Percentiles rank a stretch among this genome's conserved stretches.
These are phyloP conservation scores for Zalophus californianus DNA, from an alignment of 2,797 vertebrate genomes.

Conservation along the genomic window DNA sequence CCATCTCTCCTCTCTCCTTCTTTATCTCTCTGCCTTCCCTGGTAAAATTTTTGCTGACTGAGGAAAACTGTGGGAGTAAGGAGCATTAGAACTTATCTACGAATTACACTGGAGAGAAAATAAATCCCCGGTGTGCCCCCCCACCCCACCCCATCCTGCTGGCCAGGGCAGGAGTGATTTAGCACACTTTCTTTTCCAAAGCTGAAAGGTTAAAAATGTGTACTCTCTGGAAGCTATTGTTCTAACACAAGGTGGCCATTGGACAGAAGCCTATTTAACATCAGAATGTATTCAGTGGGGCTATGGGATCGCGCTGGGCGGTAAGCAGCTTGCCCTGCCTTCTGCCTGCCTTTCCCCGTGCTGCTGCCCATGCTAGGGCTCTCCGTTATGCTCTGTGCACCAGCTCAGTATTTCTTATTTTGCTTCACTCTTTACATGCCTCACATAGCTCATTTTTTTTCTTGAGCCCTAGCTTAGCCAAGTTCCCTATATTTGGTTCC, in stretches of 20 bases:
- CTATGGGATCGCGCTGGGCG: rapidly evolving
- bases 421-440: conserved; percentile 2
- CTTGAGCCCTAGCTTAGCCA: not conserved
- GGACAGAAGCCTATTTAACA: not conserved
- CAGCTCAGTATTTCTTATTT: not conserved
- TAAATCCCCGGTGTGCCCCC: not conserved
- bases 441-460: conserved; percentile 42
- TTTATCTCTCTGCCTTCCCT: not conserved
- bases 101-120: conserved; percentile 3
- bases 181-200: not conserved
- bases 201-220: not conserved
- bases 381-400: not conserved
- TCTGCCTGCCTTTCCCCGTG: not conserved
- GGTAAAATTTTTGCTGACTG: conserved; percentile 5
- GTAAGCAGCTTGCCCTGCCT: not conserved
- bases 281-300: rapidly evolving
- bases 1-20: not conserved
- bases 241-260: not conserved
- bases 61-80: not conserved
- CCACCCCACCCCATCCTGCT: not conserved
- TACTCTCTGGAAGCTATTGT: not conserved
- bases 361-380: rapidly evolving
- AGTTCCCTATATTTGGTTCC: conserved; percentile 25
- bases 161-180: not conserved
- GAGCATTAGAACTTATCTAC: conserved; percentile 4